Conservation (phyloP, 2,888 invertebrate species). For the Parnassius smintheus region DNA sequence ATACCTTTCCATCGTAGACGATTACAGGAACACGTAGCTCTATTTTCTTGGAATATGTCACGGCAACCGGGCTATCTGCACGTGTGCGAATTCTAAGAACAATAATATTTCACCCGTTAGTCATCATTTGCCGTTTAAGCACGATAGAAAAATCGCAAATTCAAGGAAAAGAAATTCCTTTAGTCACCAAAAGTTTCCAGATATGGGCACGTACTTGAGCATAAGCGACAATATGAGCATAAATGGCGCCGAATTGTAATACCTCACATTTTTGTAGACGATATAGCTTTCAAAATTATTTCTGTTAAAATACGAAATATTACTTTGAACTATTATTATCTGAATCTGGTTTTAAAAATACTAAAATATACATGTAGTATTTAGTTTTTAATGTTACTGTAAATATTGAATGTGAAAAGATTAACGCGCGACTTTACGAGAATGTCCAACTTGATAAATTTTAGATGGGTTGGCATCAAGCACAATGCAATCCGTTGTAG, state of each 20-base stretch:
- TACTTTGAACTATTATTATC: no score
- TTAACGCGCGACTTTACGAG: conserved; percentile 1
- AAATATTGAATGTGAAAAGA: neutral
- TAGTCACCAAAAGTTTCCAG: conserved; percentile 67
- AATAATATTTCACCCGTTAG: conserved; percentile 69
- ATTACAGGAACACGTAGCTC: neutral
- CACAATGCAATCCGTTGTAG: conserved; percentile 45
- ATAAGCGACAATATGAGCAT: conserved; percentile 56
- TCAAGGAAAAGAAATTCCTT: conserved; percentile 70
- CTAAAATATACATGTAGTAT: no score
- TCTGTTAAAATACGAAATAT: no score
- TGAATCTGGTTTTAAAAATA: no score
- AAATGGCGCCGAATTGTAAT: conserved; percentile 68
- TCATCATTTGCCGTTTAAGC: conserved; percentile 73
- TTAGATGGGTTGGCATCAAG: conserved; percentile 22
- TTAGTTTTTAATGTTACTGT: neutral
- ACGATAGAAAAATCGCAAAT: conserved; percentile 76
- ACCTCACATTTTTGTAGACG: conserved; percentile 61
- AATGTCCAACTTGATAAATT: conserved; percentile 21
- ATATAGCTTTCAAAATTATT: no score
- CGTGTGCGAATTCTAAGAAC: conserved; percentile 52
- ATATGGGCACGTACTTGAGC: conserved; percentile 62
- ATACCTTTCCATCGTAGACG: no score
- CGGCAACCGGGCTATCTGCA: conserved; percentile 39
- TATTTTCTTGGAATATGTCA: conserved; percentile 31